phyloP scores from a whole-genome alignment of 1,140 invertebrate species.

The Vollenhovia emeryi region DNA sequence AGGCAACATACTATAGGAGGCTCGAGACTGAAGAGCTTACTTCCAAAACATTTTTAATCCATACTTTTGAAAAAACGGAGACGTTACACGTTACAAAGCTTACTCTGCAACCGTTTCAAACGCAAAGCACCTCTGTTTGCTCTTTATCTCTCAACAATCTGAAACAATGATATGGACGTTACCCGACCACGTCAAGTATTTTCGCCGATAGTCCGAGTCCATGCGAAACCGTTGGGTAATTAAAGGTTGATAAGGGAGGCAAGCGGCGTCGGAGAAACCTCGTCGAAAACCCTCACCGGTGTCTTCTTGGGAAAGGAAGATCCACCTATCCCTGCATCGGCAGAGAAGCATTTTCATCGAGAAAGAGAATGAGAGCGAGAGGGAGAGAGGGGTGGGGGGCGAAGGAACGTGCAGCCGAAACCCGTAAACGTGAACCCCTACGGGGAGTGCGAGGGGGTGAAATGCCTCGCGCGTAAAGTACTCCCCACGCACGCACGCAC shows the following conservation, averaged over 20 bases:
- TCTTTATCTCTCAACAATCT: background rate
- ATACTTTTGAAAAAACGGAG: background rate
- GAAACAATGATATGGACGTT: background rate
- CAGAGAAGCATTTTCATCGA: constrained; percentile 1
- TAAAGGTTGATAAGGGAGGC: constrained; percentile 25
- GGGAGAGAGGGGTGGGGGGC: background rate
- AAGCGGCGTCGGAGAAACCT: background rate
- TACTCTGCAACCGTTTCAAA: background rate
- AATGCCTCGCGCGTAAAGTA: constrained; percentile 47
- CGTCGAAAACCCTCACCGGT: background rate
- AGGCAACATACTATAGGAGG: background rate
- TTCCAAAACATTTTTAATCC: constrained; percentile 8
- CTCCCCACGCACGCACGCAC: background rate
- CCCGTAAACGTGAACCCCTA: constrained; percentile 70
- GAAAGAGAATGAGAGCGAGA: background rate
- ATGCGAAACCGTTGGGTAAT: background rate
- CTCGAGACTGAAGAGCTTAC: background rate
- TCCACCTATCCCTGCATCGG: background rate
- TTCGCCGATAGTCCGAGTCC: background rate
- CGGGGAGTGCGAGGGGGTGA: constrained; percentile 50
- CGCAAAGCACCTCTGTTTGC: background rate
- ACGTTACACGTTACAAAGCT: constrained; percentile 9
- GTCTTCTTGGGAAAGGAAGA: background rate
- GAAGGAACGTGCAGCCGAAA: constrained; percentile 61
- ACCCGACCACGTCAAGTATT: background rate